Conservation (phyloP, 2,888 invertebrate species). For the Bugula neritina region DNA sequence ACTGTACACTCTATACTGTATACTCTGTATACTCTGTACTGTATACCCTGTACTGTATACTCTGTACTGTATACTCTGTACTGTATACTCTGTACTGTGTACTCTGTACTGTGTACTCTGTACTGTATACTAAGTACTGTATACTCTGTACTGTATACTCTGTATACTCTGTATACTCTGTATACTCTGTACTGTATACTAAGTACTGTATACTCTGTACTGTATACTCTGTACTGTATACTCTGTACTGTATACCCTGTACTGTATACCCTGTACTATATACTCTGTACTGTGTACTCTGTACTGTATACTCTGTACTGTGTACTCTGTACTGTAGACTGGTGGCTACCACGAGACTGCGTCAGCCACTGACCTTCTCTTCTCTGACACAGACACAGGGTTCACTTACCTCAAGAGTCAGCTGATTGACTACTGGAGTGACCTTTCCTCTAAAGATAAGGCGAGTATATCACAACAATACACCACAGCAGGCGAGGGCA, state of each 20-base stretch:
- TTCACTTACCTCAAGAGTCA: constrained; percentile 3
- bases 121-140: not conserved
- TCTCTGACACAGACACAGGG: not conserved
- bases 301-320: not conserved
- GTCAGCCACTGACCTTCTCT: not conserved
- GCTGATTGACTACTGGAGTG: constrained; percentile 12
- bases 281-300: not conserved
- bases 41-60: not conserved
- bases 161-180: not conserved
- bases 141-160: not conserved
- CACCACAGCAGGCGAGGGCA: too few species aligned
- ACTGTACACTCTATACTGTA: not conserved
- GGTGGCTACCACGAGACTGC: not conserved
- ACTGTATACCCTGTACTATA: not conserved
- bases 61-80: not conserved
- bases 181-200: not conserved
- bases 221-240: not conserved
- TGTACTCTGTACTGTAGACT: not conserved
- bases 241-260: not conserved
- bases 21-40: not conserved
- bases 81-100: not conserved
- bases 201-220: not conserved
- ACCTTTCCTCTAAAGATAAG: not conserved
- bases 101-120: not conserved
- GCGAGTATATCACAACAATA: not conserved